Percentiles rank a stretch among this genome's conserved stretches.
These are phyloP conservation scores for Eupsilia transversa DNA, from an alignment of 2,888 invertebrate species.

Conservation along the genomic window DNA sequence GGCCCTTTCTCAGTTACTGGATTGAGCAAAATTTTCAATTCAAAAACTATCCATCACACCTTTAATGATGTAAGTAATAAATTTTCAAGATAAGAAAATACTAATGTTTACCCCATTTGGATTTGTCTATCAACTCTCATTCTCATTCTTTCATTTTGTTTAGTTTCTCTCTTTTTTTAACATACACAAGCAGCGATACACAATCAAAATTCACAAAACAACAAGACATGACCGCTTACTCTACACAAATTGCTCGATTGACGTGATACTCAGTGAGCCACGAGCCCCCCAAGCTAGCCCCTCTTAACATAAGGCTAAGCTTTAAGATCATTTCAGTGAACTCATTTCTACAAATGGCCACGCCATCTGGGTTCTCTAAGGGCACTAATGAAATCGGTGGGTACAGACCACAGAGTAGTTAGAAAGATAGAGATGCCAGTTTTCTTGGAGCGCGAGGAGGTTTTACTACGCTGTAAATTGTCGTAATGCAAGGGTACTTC, in stretches of 20 bases:
- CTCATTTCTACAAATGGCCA: constrained; percentile 58
- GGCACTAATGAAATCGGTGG: constrained; percentile 60
- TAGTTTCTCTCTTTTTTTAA: too few species aligned
- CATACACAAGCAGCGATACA: too few species aligned
- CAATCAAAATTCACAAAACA: constrained; percentile 6
- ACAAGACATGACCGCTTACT: not conserved
- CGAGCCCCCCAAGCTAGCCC: constrained; percentile 32
- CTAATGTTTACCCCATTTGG: too few species aligned
- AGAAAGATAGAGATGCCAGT: constrained; percentile 27
- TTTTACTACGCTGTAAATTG: constrained; percentile 25
- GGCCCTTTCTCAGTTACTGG: not conserved
- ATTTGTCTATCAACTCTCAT: too few species aligned
- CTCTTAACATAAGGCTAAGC: constrained; percentile 45
- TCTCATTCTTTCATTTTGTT: too few species aligned
- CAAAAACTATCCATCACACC: too few species aligned
- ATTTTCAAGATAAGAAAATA: too few species aligned
- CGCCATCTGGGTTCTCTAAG: constrained; percentile 53
- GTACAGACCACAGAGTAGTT: constrained; percentile 38
- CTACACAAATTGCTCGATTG: constrained; percentile 14
- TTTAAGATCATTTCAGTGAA: constrained; percentile 52
- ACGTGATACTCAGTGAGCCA: constrained; percentile 12
- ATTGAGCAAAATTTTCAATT: too few species aligned
- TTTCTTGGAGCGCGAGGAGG: not conserved
- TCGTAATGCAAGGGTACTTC: not conserved
- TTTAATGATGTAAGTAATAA: too few species aligned